Base-by-base conservation (phyloP, 2,888 invertebrate genomes). In the Pachliopta kotzebuea region DNA sequence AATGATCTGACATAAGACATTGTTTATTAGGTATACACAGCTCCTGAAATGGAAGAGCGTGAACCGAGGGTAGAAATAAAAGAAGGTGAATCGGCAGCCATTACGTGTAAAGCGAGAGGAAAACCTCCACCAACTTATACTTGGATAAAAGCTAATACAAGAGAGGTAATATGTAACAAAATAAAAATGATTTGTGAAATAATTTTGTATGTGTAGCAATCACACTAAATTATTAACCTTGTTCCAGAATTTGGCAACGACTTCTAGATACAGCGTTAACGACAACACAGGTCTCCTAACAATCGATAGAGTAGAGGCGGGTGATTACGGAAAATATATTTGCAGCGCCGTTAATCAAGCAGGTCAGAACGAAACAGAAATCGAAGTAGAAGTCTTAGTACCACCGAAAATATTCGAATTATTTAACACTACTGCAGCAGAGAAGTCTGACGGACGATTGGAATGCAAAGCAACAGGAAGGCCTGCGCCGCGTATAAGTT, bases 61-160 rank as follows among this genome's bases (percentile, higher is more conserved):
- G 92, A 93, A 57, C 80, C 89, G 3, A 87, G 92, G 23, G 84
- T 94, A 9, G 94, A 96, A 75, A 95, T 96, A 4, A 93, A 96
- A 50, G 98, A 98, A 86, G 97, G 96, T 0, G 96, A 96, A 81
- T 93, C 94, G 37, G 95, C 95, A 45, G 93, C 94, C 1, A 94
- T 96, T 49, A 92, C 93, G 62, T 98, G 98, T 81, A 93, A 93
- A 72, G 97, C 97, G 0, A 93, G 90, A 52, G 98, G 97, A 21
- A 97, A 97, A 80, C 98, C 98, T 1, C 94, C 94, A 20, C 98
- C 98, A 55, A 94, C 93, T 64, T 96, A 95, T 78, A 94, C 94
- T 37, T 98, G 98, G 98, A 95, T 97, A 65, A 96, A 96, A 75
- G 93, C 94, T 66, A 90, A 94, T 61, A 94, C 94, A 1, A 94